Evolutionary conservation across 2,113 vertebrate species (phyloP).

Genomic region (Plecotus auritus): DNA sequence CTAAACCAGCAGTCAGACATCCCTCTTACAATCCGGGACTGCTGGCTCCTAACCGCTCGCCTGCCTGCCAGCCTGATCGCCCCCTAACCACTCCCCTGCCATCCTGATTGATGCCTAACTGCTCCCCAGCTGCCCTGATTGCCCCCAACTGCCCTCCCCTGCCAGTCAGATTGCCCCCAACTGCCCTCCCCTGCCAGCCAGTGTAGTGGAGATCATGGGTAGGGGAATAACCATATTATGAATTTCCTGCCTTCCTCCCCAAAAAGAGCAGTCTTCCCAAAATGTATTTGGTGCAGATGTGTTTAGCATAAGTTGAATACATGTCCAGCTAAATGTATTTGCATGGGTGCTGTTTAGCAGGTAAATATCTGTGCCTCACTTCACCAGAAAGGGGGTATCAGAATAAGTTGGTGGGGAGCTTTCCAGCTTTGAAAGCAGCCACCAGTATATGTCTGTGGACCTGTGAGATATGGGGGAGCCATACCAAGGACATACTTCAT

Average conservation of each 20-base stretch:
- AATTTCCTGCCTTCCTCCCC: conserved; percentile 22
- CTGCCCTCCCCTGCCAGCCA: no score
- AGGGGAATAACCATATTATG: background rate
- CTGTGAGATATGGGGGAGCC: background rate
- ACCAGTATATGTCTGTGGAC: background rate
- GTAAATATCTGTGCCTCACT: background rate
- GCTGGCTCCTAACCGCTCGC: no score
- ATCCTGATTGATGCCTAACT: no score
- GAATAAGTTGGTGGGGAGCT: background rate
- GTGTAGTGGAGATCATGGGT: background rate
- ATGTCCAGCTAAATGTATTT: background rate
- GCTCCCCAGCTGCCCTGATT: no score
- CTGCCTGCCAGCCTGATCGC: no score
- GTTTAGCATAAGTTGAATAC: background rate
- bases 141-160: no score
- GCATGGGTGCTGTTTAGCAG: background rate
- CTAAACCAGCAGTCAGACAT: no score
- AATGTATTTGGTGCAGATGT: conserved; percentile 43
- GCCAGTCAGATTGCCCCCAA: no score
- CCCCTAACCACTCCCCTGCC: no score
- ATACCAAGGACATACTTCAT: background rate
- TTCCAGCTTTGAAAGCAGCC: background rate
- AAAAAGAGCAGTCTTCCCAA: conserved; percentile 18
- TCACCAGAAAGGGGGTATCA: background rate
- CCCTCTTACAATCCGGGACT: no score